Percentiles rank a stretch among this genome's conserved stretches.
These are phyloP conservation scores for Drosophila demipolita DNA, from an alignment of 2,888 invertebrate genomes.

Conservation along the genomic window DNA sequence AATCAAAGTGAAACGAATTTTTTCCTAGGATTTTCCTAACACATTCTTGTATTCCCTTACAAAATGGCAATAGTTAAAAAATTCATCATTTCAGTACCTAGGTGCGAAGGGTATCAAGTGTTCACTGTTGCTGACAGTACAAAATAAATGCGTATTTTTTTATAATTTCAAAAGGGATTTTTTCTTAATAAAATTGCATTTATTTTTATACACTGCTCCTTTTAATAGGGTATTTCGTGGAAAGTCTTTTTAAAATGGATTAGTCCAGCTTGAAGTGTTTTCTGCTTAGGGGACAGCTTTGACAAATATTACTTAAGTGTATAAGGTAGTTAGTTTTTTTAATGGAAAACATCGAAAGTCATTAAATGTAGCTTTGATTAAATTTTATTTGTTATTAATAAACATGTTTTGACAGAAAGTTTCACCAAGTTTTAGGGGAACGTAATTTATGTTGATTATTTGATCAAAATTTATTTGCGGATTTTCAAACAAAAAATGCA, in stretches of 20 bases:
- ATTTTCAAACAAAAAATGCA: background rate
- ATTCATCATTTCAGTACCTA: no score
- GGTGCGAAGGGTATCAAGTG: background rate
- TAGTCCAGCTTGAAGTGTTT: conserved; percentile 15
- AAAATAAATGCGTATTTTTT: background rate
- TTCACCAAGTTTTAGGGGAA: background rate
- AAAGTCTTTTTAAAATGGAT: conserved; percentile 21
- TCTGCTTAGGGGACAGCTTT: conserved; percentile 8
- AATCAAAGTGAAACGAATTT: conserved; percentile 48
- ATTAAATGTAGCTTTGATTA: background rate
- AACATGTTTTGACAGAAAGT: background rate
- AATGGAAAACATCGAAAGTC: conserved; percentile 2
- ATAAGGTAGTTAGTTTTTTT: background rate
- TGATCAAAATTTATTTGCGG: background rate
- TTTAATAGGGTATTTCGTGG: conserved; percentile 9
- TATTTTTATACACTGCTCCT: background rate
- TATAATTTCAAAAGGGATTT: background rate
- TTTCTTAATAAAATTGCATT: background rate
- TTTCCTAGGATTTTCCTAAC: background rate
- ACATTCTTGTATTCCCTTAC: conserved; percentile 5
- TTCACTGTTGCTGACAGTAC: background rate
- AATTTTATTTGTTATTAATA: background rate
- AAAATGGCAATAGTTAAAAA: background rate
- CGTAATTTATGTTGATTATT: background rate
- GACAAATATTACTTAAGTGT: conserved; percentile 1